Percentiles rank a stretch among this genome's conserved stretches.
Evolutionary conservation across 2,113 vertebrate species (phyloP).

Genomic region (Leptobrachium leishanense): DNA sequence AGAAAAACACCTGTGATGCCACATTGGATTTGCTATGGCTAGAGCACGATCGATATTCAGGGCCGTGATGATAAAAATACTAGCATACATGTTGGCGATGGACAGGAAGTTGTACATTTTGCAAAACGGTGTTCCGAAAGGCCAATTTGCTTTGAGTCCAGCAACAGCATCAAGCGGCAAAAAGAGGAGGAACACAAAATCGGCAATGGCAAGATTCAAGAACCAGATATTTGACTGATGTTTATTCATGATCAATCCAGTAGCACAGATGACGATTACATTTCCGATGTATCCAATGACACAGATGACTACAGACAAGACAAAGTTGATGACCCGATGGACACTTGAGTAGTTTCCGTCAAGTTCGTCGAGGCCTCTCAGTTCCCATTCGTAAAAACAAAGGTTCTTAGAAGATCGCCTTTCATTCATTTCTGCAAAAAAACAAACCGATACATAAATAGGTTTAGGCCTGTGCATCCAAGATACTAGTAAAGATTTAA

Average conservation of each 20-base stretch:
- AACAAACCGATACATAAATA: too few species aligned
- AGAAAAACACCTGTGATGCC: background rate
- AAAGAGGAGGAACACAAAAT: background rate
- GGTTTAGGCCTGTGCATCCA: too few species aligned
- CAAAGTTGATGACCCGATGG: background rate
- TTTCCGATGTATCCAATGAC: slow-evolving; percentile 13
- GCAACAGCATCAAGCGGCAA: slow-evolving; percentile 5
- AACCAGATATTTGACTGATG: slow-evolving; percentile 27
- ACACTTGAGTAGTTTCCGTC: background rate
- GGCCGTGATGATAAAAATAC: slow-evolving; percentile 14
- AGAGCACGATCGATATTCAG: slow-evolving; percentile 22
- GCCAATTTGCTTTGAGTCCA: background rate
- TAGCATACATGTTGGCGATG: background rate
- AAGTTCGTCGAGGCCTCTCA: background rate
- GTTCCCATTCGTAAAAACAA: background rate
- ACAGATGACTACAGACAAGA: background rate
- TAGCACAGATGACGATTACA: slow-evolving; percentile 7
- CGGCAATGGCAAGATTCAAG: slow-evolving; percentile 26
- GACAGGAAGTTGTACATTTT: slow-evolving; percentile 12
- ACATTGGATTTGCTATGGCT: slow-evolving; percentile 16
- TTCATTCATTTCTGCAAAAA: too few species aligned
- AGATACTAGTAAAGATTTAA: too few species aligned
- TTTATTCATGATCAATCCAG: slow-evolving; percentile 20
- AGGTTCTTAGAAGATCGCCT: background rate
- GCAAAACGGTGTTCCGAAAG: background rate